A percentile compares a stretch with the other conserved stretches of the same genome.
Conservation (phyloP, 2,797 vertebrate genomes). For the Chloroceryle amazona region DNA sequence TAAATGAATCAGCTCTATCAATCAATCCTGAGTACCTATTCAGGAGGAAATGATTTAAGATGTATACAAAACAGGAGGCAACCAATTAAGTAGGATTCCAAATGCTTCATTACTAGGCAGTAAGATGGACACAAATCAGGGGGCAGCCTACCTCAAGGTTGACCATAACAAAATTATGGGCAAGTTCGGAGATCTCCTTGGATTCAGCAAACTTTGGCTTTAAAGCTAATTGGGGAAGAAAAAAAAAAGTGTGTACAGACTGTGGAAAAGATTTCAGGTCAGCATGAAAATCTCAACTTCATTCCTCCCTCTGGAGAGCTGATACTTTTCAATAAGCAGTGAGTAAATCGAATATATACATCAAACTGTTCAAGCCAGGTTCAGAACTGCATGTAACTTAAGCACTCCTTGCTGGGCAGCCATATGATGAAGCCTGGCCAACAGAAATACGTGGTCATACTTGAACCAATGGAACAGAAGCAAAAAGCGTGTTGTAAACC, state of each 20-base stretch:
- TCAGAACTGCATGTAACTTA: not conserved
- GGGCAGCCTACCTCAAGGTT: slow-evolving; percentile 92
- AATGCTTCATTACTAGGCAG: not conserved
- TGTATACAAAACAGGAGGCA: not conserved
- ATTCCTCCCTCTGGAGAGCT: not conserved
- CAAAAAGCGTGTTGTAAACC: not conserved
- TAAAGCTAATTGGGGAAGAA: slow-evolving; percentile 82
- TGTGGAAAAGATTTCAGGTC: not conserved
- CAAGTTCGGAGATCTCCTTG: slow-evolving; percentile 96
- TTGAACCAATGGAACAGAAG: not conserved
- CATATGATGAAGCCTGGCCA: not conserved
- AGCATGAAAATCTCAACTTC: not conserved
- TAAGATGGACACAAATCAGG: not conserved
- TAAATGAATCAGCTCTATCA: not conserved
- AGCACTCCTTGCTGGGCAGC: not conserved
- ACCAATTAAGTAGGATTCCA: not conserved
- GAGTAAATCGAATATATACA: not conserved
- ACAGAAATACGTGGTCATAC: rapidly evolving
- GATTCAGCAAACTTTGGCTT: slow-evolving; percentile 98
- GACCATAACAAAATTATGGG: slow-evolving; percentile 98
- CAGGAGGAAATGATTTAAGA: not conserved
- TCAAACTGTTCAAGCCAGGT: not conserved
- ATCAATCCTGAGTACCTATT: not conserved
- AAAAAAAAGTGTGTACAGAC: not conserved
- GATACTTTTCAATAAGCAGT: not conserved